These are phyloP conservation scores for Catagonus wagneri DNA, from an alignment of 2,113 vertebrate genomes.

Conservation along the genomic window DNA sequence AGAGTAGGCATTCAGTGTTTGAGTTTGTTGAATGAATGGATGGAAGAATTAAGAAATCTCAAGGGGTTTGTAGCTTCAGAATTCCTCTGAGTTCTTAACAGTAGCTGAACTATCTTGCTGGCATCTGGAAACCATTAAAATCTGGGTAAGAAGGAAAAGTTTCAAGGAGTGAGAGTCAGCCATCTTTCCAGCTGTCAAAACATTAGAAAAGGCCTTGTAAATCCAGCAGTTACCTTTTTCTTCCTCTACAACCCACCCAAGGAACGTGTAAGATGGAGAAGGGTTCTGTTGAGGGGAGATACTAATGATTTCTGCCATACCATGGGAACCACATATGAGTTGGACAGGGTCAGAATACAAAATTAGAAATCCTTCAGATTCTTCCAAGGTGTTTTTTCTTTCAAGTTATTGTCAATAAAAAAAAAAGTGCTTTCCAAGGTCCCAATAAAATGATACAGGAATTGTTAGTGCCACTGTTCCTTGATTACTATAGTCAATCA, in stretches of 20 bases:
- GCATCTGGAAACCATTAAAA: conserved; percentile 34
- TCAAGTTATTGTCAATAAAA: conserved; percentile 62
- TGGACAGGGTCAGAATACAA: not conserved
- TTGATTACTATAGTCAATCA: conserved; percentile 66
- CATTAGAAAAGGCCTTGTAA: not conserved
- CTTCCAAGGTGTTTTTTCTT: not conserved
- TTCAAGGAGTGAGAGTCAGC: not conserved
- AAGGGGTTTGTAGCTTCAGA: not conserved
- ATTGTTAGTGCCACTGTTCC: conserved; percentile 16
- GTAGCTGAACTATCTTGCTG: not conserved
- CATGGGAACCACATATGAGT: not conserved
- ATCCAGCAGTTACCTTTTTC: not conserved
- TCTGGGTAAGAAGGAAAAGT: conserved; percentile 1
- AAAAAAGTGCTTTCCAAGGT: conserved; percentile 66
- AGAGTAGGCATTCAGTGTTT: not conserved
- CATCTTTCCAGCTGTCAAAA: not conserved
- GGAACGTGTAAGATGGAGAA: not conserved
- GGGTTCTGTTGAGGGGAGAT: not conserved
- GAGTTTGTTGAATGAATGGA: not conserved
- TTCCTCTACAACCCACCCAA: not conserved
- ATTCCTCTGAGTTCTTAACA: not conserved
- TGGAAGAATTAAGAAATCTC: not conserved
- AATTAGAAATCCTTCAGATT: conserved; percentile 51
- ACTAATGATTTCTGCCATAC: not conserved
- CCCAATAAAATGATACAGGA: conserved; percentile 50